Evolutionary conservation across 2,113 vertebrate species (phyloP).

Genomic region (Spea multiplicata): DNA sequence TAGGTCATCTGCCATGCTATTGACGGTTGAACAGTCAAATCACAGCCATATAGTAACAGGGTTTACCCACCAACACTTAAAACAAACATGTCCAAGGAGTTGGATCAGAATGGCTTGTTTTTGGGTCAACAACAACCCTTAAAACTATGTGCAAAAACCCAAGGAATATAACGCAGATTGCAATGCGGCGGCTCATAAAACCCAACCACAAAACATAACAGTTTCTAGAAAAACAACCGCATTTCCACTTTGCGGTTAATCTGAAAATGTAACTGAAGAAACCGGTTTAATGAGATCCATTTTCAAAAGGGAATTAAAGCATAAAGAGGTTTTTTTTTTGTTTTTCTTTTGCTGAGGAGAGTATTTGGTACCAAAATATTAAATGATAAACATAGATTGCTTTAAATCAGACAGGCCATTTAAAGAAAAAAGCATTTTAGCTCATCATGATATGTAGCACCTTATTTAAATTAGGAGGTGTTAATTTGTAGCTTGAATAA

Average conservation of each 20-base stretch:
- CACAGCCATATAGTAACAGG: too few species aligned
- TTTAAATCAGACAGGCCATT: slow-evolving; percentile 82
- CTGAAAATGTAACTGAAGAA: slow-evolving; percentile 59
- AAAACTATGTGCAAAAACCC: background rate
- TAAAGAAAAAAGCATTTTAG: slow-evolving; percentile 81
- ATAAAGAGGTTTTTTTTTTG: slow-evolving; percentile 64
- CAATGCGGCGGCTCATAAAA: background rate
- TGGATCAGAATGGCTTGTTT: too few species aligned
- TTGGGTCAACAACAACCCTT: too few species aligned
- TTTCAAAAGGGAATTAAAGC: slow-evolving; percentile 74
- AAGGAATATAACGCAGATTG: background rate
- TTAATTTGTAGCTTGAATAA: slow-evolving; percentile 88
- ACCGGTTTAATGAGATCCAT: slow-evolving; percentile 73
- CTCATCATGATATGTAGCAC: slow-evolving; percentile 82
- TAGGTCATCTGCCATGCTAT: too few species aligned
- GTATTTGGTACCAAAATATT: slow-evolving; percentile 83
- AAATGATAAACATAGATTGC: slow-evolving; percentile 85
- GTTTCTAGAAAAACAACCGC: slow-evolving; percentile 1
- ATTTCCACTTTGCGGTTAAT: slow-evolving; percentile 51
- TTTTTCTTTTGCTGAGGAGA: slow-evolving; percentile 60
- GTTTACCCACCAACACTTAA: too few species aligned
- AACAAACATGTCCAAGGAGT: too few species aligned
- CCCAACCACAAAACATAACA: background rate
- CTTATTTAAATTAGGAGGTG: slow-evolving; percentile 87
- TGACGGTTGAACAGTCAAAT: too few species aligned